These are phyloP conservation scores for Pandemis cinnamomeana DNA, from an alignment of 2,888 invertebrate species.

Conservation along the genomic window DNA sequence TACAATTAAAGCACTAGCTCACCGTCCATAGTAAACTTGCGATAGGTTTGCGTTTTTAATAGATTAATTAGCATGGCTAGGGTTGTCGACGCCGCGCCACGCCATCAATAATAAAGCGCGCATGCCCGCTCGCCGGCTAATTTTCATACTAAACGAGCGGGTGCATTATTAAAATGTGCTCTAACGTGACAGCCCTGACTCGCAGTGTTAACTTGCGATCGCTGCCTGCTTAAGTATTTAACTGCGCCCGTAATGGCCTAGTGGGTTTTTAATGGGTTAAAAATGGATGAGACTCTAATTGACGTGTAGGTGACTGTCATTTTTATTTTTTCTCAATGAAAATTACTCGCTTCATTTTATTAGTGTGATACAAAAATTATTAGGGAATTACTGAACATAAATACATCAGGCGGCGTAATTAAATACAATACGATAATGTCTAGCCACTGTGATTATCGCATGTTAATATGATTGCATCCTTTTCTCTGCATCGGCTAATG, in stretches of 20 bases:
- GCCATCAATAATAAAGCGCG: constrained; percentile 71
- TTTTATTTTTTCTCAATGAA: neutral
- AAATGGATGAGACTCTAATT: neutral
- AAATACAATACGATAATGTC: too few relatives aligned
- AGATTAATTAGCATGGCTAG: constrained; percentile 32
- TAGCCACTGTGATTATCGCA: too few relatives aligned
- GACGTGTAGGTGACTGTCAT: neutral
- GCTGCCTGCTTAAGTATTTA: constrained; percentile 71
- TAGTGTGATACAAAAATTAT: too few relatives aligned
- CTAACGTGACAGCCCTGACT: constrained; percentile 73
- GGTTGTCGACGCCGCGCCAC: constrained; percentile 35
- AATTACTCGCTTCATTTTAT: neutral
- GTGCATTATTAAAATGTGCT: constrained; percentile 82
- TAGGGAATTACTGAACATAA: too few relatives aligned
- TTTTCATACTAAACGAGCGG: constrained; percentile 83
- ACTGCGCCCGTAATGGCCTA: constrained; percentile 63
- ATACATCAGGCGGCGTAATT: too few relatives aligned
- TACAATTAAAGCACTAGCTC: too few relatives aligned
- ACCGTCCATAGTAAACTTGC: neutral
- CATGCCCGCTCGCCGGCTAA: constrained; percentile 69
- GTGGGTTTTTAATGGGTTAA: constrained; percentile 46
- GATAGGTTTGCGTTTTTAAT: constrained; percentile 34
- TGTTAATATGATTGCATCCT: too few relatives aligned
- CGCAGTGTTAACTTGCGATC: constrained; percentile 50
- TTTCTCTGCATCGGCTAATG: neutral